A percentile compares a stretch with the other conserved stretches of the same genome.
phyloP scores from a whole-genome alignment of 2,113 vertebrate genomes.

The Pollimyrus isidori region DNA sequence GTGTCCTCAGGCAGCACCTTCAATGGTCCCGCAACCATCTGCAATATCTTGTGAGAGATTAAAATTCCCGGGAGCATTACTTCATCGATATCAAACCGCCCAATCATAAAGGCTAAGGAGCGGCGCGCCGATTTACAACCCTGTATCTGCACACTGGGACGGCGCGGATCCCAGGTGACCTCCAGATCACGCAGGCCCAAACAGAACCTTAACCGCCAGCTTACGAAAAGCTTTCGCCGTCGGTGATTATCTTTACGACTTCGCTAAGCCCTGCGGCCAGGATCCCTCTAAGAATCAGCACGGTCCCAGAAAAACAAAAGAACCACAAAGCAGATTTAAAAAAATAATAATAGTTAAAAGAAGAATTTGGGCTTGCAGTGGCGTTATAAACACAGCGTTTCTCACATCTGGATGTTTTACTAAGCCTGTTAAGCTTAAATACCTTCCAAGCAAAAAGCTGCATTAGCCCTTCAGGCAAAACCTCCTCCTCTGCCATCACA shows the following conservation, averaged over 20 bases:
- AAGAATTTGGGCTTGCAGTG: not conserved
- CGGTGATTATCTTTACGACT: slow-evolving; percentile 53
- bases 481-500: not conserved
- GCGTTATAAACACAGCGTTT: not conserved
- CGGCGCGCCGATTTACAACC: slow-evolving; percentile 56
- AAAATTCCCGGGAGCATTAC: slow-evolving; percentile 60
- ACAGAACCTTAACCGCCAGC: slow-evolving; percentile 52
- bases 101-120: slow-evolving; percentile 49
- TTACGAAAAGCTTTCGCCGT: slow-evolving; percentile 56
- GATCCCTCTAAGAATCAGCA: slow-evolving; percentile 19
- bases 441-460: not conserved
- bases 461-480: not conserved
- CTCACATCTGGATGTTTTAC: not conserved
- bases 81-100: slow-evolving; percentile 62
- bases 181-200: slow-evolving; percentile 39
- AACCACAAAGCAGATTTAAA: not conserved
- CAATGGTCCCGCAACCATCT: not conserved
- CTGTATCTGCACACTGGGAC: slow-evolving; percentile 48
- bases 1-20: not conserved
- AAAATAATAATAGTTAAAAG: not conserved
- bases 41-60: slow-evolving; percentile 43
- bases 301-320: not conserved
- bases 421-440: not conserved
- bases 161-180: slow-evolving; percentile 35
- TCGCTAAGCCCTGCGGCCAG: slow-evolving; percentile 31